phyloP scores from a whole-genome alignment of 2,797 vertebrate species.

The Megaceryle alcyon region DNA sequence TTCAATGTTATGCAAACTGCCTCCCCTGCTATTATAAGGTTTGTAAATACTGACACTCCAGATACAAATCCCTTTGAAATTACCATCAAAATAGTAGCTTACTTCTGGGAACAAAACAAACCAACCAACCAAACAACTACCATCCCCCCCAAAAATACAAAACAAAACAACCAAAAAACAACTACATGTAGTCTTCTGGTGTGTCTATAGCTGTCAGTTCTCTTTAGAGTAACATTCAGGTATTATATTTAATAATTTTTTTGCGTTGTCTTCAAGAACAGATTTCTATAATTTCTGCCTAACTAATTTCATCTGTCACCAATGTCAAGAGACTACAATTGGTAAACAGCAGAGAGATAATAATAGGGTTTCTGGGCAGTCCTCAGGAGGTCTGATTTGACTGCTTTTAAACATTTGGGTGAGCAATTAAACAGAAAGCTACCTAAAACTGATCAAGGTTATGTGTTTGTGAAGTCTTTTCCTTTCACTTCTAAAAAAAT shows the following conservation, averaged over 20 bases:
- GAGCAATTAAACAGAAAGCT: background rate
- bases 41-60: background rate
- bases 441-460: background rate
- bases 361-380: slow-evolving; percentile 9
- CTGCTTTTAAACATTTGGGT: background rate
- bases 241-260: background rate
- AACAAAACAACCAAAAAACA: background rate
- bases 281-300: background rate
- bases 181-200: background rate
- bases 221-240: background rate
- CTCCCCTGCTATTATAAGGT: background rate
- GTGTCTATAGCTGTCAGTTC: background rate
- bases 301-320: background rate
- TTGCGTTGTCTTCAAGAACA: background rate
- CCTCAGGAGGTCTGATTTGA: background rate
- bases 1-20: background rate
- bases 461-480: background rate
- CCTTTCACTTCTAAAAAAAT: background rate
- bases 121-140: too few relatives aligned
- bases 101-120: background rate
- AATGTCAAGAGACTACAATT: background rate
- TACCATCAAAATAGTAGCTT: background rate
- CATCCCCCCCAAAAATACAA: background rate
- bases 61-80: background rate
- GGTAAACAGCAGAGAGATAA: slow-evolving; percentile 14